Evolutionary conservation across 1,140 invertebrate genomes (phyloP), one percentile per base, ranked within the genome.

Genomic region (Ceratina australensis): DNA sequence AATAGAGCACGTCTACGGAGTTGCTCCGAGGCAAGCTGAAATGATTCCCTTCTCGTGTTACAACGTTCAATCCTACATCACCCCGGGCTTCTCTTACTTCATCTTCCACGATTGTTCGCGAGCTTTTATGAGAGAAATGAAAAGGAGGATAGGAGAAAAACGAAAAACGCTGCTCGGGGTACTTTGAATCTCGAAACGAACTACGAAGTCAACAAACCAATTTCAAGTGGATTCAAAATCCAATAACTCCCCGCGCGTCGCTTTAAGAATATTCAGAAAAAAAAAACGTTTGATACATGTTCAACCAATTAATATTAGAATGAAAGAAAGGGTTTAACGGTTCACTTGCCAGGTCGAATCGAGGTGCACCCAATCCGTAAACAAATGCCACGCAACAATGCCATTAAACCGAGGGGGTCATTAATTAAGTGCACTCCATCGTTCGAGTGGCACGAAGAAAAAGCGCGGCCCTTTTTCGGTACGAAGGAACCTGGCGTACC

Each of bases 371-470:
- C 50, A 22, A 57, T 78, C 8, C 22, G 28, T 57, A 72, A 78
- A 78, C 76, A 65, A 47, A 71, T 49, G 64, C 18, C 16, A 49
- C 33, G 60, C 33, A 65, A 79, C 78, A 79, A 75, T 79, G 72
- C 52, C 54, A 22, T 61, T 61, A 60, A 52, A 18, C 22, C n/a
- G 12, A 20, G 56, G 16, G 16, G 26, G 22, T 33, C 75, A 72
- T 81, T 84, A 85, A 85, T 85, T 81, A 84, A 84, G 82, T 47
- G 80, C 72, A 50, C 72, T 81, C 57, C 60, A 75, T 68, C 18
- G 20, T 20, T 68, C 33, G 64, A 79, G 82, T 60, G 57, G 3
- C 13, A 20, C 12, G 26, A 15, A 20, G 63, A 68, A 69, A 71
- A 65, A 60, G 57, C 26, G 24, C 47, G n/a, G 24, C 47, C 24